phyloP scores from a whole-genome alignment of 2,888 invertebrate genomes.

The Emmelina monodactyla region DNA sequence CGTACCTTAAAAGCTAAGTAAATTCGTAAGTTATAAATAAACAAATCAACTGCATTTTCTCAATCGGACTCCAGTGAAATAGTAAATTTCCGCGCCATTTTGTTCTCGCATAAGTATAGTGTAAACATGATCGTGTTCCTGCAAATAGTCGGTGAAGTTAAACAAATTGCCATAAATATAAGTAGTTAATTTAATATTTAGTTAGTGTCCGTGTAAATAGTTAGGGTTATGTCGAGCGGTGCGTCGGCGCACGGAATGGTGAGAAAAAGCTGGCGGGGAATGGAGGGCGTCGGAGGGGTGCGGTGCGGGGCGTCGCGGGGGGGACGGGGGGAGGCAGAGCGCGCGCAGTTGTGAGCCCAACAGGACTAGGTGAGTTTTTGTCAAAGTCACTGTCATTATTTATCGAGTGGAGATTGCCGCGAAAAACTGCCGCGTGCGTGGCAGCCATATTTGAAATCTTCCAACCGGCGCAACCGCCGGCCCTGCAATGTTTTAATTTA shows the following conservation, averaged over 20 bases:
- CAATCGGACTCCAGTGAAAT: conserved; percentile 45
- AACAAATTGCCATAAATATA: conserved; percentile 67
- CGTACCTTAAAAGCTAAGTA: conserved; percentile 65
- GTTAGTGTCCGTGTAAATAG: conserved; percentile 60
- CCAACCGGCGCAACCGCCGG: conserved; percentile 46
- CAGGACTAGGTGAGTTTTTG: conserved; percentile 66
- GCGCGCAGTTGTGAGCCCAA: conserved; percentile 55
- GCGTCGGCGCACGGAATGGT: conserved; percentile 51
- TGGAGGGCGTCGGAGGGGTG: conserved; percentile 23
- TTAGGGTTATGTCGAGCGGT: conserved; percentile 49
- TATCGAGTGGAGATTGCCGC: conserved; percentile 64
- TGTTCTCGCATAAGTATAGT: conserved; percentile 65
- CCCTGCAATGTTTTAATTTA: conserved; percentile 63
- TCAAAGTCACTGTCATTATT: conserved; percentile 64
- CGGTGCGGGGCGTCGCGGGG: conserved; percentile 21
- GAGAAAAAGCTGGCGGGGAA: conserved; percentile 46
- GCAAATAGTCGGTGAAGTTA: conserved; percentile 65
- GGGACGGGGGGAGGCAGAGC: conserved; percentile 39
- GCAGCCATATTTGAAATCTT: conserved; percentile 57
- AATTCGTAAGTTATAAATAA: conserved; percentile 58
- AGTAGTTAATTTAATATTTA: conserved; percentile 62
- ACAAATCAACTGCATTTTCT: conserved; percentile 37
- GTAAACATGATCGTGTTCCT: conserved; percentile 66
- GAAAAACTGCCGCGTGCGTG: conserved; percentile 52
- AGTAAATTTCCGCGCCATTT: conserved; percentile 56